These are phyloP conservation scores for Nansenia antarctica DNA, from an alignment of 2,113 vertebrate species.

Conservation along the genomic window DNA sequence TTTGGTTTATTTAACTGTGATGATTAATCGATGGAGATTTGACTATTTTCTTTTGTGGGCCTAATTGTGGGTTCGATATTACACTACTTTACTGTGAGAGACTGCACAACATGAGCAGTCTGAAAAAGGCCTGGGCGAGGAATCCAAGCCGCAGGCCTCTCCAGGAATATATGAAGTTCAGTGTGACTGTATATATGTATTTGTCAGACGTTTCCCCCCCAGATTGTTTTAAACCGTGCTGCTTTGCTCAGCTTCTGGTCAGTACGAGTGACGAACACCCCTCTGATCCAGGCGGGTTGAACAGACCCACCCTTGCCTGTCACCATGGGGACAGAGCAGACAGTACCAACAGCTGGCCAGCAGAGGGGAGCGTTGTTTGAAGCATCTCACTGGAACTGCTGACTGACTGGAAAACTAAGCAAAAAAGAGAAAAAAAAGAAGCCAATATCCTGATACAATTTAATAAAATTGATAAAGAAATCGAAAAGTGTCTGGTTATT, in stretches of 20 bases:
- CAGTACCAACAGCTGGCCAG: slow-evolving; percentile 12
- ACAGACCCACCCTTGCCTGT: slow-evolving; percentile 28
- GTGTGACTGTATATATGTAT: slow-evolving; percentile 60
- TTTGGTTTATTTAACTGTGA: slow-evolving; percentile 37
- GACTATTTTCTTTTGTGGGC: slow-evolving; percentile 34
- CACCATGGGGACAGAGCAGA: slow-evolving; percentile 34
- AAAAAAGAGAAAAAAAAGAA: slow-evolving; percentile 25
- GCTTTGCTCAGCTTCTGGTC: slow-evolving; percentile 57
- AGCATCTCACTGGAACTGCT: slow-evolving; percentile 28
- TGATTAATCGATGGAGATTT: slow-evolving; percentile 29
- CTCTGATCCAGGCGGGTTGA: slow-evolving; percentile 31
- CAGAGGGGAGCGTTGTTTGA: slow-evolving; percentile 31
- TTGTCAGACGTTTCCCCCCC: slow-evolving; percentile 35
- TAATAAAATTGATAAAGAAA: slow-evolving; percentile 52
- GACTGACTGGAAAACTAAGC: slow-evolving; percentile 22
- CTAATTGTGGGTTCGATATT: slow-evolving; percentile 29
- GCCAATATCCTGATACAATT: slow-evolving; percentile 39
- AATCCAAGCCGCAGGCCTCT: background rate
- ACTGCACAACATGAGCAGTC: background rate
- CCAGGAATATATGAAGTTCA: slow-evolving; percentile 30
- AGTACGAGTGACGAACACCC: background rate
- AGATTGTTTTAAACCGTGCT: slow-evolving; percentile 36
- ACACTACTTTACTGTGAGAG: slow-evolving; percentile 13
- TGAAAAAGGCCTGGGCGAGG: background rate
- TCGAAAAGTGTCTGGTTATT: slow-evolving; percentile 1